Conservation (phyloP, 2,797 vertebrate species). For the Capromys pilorides region DNA sequence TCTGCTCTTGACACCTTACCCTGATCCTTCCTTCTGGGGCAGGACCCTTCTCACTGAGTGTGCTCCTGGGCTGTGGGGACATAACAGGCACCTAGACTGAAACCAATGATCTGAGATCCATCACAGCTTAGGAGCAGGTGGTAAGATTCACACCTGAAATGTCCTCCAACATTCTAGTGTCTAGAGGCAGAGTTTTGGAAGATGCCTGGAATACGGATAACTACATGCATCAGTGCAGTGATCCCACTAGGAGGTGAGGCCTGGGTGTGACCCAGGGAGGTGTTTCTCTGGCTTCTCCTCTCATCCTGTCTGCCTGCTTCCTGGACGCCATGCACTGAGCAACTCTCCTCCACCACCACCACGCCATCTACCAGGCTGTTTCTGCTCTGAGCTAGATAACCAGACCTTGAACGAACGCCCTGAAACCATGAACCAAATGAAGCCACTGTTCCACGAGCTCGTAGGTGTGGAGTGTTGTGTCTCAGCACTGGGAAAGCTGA, state of each 20-base stretch:
- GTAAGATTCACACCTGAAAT: neutral
- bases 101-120: neutral
- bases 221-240: neutral
- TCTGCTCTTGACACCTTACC: neutral
- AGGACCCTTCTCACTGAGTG: neutral
- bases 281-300: neutral
- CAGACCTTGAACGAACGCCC: no score
- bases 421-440: no score
- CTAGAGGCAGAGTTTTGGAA: neutral
- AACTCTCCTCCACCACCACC: neutral
- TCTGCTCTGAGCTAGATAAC: neutral
- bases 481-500: no score
- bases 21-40: no score
- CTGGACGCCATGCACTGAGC: neutral
- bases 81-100: no score
- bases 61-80: no score
- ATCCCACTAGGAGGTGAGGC: neutral
- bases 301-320: neutral
- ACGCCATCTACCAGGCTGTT: neutral
- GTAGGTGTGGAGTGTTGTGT: no score
- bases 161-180: neutral
- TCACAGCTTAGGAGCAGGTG: neutral
- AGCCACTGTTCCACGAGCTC: no score
- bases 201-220: neutral
- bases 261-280: neutral